phyloP scores from a whole-genome alignment of 2,888 invertebrate species.

The Lasioglossum vierecki region DNA sequence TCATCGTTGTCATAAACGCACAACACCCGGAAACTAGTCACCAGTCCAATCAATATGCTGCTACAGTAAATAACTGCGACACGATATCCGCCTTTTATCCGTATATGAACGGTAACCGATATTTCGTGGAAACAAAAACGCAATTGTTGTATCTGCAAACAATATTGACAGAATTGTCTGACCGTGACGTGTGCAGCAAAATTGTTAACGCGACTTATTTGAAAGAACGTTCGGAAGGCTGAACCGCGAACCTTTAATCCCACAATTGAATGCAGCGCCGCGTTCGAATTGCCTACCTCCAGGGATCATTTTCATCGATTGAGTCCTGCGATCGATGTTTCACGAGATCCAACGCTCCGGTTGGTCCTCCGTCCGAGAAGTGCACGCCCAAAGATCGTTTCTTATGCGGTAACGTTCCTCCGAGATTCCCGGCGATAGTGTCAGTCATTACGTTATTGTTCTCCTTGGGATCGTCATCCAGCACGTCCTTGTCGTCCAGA shows the following conservation, averaged over 20 bases:
- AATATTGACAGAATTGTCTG: neutral
- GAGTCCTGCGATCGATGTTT: constrained; percentile 82
- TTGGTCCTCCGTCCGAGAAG: constrained; percentile 77
- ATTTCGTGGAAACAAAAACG: neutral
- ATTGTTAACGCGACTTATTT: neutral
- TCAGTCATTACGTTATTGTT: constrained; percentile 86
- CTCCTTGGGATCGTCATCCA: constrained; percentile 84
- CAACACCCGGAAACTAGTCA: neutral
- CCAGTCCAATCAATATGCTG: neutral
- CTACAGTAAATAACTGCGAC: neutral
- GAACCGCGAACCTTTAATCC: neutral
- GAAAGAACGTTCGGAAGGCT: neutral
- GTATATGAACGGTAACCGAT: neutral
- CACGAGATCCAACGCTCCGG: constrained; percentile 78
- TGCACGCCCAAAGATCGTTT: constrained; percentile 78
- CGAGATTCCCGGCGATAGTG: constrained; percentile 79
- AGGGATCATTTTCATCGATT: constrained; percentile 81
- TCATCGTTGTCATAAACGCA: neutral
- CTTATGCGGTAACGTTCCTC: constrained; percentile 82
- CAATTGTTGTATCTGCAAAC: neutral
- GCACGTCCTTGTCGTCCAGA: constrained; percentile 86
- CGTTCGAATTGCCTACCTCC: constrained; percentile 76
- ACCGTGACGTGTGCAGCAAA: neutral
- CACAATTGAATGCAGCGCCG: neutral
- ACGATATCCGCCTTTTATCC: neutral